Conservation (phyloP, 1,140 invertebrate species). For the Drosophila novamexicana region DNA sequence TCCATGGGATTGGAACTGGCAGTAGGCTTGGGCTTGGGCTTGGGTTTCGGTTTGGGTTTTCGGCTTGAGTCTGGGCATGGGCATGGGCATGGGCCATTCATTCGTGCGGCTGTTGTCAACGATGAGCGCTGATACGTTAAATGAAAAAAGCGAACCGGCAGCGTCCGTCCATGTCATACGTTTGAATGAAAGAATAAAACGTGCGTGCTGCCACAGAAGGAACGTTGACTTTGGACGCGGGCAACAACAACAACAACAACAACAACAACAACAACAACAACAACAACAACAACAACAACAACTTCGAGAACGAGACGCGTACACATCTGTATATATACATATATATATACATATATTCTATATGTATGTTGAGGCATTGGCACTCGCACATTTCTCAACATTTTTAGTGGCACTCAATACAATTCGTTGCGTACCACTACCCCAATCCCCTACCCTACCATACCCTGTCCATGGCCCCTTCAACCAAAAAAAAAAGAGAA, state of each 20-base stretch:
- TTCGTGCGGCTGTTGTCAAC: conserved; percentile 75
- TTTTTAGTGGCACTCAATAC: conserved; percentile 83
- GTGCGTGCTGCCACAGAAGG: conserved; percentile 84
- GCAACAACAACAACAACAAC: conserved; percentile 23
- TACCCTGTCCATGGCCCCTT: no score
- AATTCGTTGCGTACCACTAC: conserved; percentile 64
- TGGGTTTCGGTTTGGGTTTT: conserved; percentile 1
- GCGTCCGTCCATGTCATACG: conserved; percentile 68
- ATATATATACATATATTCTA: conserved; percentile 11
- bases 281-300: no score
- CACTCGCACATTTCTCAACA: conserved; percentile 77
- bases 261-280: no score
- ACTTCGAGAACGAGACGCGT: neutral
- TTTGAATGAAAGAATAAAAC: conserved; percentile 75
- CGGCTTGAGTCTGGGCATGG: conserved; percentile 23
- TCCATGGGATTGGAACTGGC: conserved; percentile 39
- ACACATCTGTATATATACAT: conserved; percentile 6
- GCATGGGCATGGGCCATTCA: conserved; percentile 66
- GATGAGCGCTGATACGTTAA: conserved; percentile 80
- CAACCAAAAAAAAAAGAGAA: conserved; percentile 15
- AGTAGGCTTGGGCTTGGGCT: conserved; percentile 1
- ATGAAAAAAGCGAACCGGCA: conserved; percentile 52
- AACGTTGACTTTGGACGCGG: conserved; percentile 76
- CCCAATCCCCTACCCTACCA: conserved; percentile 10
- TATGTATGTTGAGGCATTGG: conserved; percentile 49